Evolutionary conservation across 1,140 invertebrate genomes (phyloP).

Genomic region (Bilobella aurantiaca): DNA sequence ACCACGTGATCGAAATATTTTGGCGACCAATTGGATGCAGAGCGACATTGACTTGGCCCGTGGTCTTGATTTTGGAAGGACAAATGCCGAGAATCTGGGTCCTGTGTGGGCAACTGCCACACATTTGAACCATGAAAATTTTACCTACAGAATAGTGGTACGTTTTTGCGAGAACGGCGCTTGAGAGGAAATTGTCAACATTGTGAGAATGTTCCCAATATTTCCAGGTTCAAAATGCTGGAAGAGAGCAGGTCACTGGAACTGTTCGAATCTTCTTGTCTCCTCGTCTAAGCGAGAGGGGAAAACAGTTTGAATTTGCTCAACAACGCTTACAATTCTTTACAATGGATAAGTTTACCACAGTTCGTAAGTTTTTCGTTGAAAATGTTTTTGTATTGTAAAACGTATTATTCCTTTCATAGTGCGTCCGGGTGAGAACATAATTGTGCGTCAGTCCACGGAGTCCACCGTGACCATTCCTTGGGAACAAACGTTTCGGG

Average conservation of each 20-base stretch:
- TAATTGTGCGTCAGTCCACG: constrained; percentile 45
- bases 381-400: not conserved
- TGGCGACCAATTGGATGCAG: constrained; percentile 60
- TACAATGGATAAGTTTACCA: constrained; percentile 64
- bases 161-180: not conserved
- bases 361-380: constrained; percentile 44
- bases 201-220: not conserved
- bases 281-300: constrained; percentile 57
- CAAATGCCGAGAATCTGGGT: constrained; percentile 48
- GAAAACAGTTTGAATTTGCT: constrained; percentile 49
- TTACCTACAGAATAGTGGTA: constrained; percentile 46
- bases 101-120: constrained; percentile 57
- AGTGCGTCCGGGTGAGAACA: constrained; percentile 46
- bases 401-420: constrained; percentile 1
- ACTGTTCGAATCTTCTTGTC: constrained; percentile 67
- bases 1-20: constrained; percentile 32
- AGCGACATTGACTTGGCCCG: constrained; percentile 60
- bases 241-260: constrained; percentile 46
- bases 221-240: constrained; percentile 52
- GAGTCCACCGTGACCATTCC: constrained; percentile 56
- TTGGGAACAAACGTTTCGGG: constrained; percentile 52
- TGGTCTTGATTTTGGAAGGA: constrained; percentile 55
- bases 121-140: constrained; percentile 62
- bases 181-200: not conserved
- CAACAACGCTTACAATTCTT: constrained; percentile 60